Evolutionary conservation across 1,140 invertebrate species (phyloP), one percentile per base, ranked within the genome.

Genomic region (Nasonia vitripennis): DNA sequence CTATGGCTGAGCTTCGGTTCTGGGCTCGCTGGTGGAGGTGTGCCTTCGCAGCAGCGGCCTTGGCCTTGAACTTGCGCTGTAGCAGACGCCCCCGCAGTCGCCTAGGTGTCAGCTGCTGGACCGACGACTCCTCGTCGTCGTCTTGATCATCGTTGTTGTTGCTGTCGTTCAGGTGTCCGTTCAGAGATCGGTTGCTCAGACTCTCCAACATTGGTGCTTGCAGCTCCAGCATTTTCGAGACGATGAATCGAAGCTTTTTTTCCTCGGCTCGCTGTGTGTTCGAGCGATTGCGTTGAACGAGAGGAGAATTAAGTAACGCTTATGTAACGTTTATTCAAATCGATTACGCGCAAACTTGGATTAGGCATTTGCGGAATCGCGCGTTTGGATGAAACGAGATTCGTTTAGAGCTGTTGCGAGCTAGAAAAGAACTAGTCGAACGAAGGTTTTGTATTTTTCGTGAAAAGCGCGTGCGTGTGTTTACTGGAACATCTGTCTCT

Each of bases 1-100:
- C 90, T 0, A 91, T 89, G 10, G 91, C 84, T 17, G 85, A 85
- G 34, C 84, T 84, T 85, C 89, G 45, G 55, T 81, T 78, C 37
- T 79, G 74, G 45, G 74, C 83, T 5, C 78, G 70, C 5, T 81
- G 84, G 27, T 81, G 79, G 37, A 88, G 87, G 45, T 88, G 87
- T 14, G 85, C 73, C 77, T 90, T 90, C 82, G 87, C 90, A 12
- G 88, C 87, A 78, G 84, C 20, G 31, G 70, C 70, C 45, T 87
- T 87, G 11, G 83, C 79, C 75, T 85, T 85, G 62, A 85, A 82
- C 68, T 87, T 87, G 20, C 86, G 80, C 14, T 86, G 84, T 0
- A 83, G 45, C 20, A 85, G 62, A 11, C 86, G 83, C 14, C 48
- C 85, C 7, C 83, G 45, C 2, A 41, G 6, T 78, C 73, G 27